Evolutionary conservation across 1,140 invertebrate species (phyloP).

Genomic region (Leptestheria dahalacensis): DNA sequence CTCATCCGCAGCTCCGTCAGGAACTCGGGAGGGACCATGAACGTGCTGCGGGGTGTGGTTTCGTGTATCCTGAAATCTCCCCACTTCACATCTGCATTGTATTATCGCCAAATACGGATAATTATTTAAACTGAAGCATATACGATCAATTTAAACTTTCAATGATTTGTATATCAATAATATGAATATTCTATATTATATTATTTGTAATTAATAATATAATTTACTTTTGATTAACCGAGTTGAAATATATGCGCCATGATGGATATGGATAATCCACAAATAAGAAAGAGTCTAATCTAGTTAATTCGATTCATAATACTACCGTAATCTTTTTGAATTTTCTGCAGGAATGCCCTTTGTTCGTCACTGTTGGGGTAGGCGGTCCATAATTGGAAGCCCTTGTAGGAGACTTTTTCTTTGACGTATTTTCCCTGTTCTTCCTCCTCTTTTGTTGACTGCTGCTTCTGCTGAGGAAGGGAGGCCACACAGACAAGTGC

Average conservation of each 20-base stretch:
- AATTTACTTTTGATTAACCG: no score
- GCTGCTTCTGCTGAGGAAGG: not conserved
- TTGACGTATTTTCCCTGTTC: not conserved
- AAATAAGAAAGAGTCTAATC: no score
- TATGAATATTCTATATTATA: not conserved
- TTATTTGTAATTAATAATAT: no score
- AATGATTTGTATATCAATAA: not conserved
- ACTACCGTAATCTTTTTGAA: conserved; percentile 8
- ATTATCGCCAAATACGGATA: not conserved
- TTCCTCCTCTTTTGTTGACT: not conserved
- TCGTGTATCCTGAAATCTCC: not conserved
- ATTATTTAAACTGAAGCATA: not conserved
- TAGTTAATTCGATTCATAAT: no score
- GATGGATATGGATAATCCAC: no score
- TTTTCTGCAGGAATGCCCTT: not conserved
- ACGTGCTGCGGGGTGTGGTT: not conserved
- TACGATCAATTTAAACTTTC: not conserved
- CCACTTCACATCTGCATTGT: not conserved
- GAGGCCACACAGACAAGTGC: not conserved
- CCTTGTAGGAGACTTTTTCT: not conserved
- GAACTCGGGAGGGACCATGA: conserved; percentile 4
- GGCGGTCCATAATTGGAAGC: conserved; percentile 1
- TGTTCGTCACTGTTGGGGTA: not conserved
- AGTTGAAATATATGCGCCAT: no score
- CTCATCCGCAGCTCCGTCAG: conserved; percentile 8